These are phyloP conservation scores for Baccha elongata DNA, from an alignment of 2,888 invertebrate species.

Conservation along the genomic window DNA sequence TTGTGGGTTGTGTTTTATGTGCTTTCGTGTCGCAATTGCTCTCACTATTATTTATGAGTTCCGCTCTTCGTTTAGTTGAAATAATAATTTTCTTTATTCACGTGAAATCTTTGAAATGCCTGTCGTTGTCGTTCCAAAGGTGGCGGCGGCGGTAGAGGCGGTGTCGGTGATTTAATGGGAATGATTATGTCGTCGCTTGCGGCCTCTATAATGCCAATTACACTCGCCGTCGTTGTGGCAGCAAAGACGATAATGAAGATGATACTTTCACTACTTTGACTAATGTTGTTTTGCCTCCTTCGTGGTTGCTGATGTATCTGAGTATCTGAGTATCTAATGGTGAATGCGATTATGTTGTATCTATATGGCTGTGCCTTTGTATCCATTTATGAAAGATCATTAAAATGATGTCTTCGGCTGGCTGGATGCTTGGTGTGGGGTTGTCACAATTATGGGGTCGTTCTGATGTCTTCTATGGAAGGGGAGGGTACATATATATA, in stretches of 20 bases:
- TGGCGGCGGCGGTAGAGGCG: conserved; percentile 40
- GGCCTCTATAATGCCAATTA: conserved; percentile 53
- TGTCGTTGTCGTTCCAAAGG: conserved; percentile 3
- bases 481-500: background rate
- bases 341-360: conserved; percentile 63
- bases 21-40: conserved; percentile 31
- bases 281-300: conserved; percentile 36
- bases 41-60: conserved; percentile 56
- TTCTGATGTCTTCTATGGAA: conserved; percentile 28
- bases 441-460: conserved; percentile 12
- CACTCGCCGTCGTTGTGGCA: conserved; percentile 29
- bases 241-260: conserved; percentile 53
- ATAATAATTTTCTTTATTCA: conserved; percentile 45
- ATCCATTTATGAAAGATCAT: conserved; percentile 72
- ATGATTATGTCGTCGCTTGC: conserved; percentile 58
- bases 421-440: background rate
- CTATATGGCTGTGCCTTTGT: conserved; percentile 57
- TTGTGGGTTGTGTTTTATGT: conserved; percentile 67
- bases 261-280: conserved; percentile 62
- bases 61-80: conserved; percentile 27
- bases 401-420: conserved; percentile 47
- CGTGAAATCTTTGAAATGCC: conserved; percentile 15
- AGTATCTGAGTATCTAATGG: conserved; percentile 46
- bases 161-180: conserved; percentile 77
- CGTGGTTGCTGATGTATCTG: conserved; percentile 23